Percentiles rank a stretch among this genome's conserved stretches.
These are phyloP conservation scores for Sarcophaga rosellei DNA, from an alignment of 2,888 invertebrate genomes.

Conservation along the genomic window DNA sequence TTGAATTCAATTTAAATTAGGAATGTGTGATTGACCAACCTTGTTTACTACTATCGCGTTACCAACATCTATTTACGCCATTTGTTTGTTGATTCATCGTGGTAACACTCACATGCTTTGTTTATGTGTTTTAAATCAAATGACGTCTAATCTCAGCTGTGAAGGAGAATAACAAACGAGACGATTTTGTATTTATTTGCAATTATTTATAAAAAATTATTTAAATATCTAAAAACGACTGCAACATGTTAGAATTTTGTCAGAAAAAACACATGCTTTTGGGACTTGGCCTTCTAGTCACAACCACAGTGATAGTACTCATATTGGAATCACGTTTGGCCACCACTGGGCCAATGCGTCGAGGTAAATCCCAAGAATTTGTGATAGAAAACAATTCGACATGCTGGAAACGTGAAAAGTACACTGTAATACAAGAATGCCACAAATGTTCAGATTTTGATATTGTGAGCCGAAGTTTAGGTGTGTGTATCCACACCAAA, in stretches of 20 bases:
- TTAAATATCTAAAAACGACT: not conserved
- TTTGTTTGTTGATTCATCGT: not conserved
- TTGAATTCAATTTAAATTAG: too few species aligned
- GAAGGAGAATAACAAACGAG: not conserved
- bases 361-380: constrained; percentile 81
- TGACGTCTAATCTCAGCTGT: not conserved
- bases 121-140: not conserved
- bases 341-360: constrained; percentile 70
- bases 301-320: constrained; percentile 90
- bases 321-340: constrained; percentile 88
- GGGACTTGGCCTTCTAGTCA: constrained; percentile 88
- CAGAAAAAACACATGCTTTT: constrained; percentile 92
- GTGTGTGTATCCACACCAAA: constrained; percentile 91
- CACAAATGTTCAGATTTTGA: constrained; percentile 94
- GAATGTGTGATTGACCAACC: too few species aligned
- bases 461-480: constrained; percentile 90
- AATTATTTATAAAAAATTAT: constrained; percentile 7
- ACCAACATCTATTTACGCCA: not conserved
- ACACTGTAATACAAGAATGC: constrained; percentile 87
- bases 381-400: constrained; percentile 89
- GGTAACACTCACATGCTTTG: not conserved
- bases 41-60: not conserved
- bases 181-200: not conserved
- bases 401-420: constrained; percentile 89
- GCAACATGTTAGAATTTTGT: constrained; percentile 90